A percentile compares a stretch with the other conserved stretches of the same genome.
Evolutionary conservation across 2,888 invertebrate species (phyloP).

Genomic region (Eledona agricola): DNA sequence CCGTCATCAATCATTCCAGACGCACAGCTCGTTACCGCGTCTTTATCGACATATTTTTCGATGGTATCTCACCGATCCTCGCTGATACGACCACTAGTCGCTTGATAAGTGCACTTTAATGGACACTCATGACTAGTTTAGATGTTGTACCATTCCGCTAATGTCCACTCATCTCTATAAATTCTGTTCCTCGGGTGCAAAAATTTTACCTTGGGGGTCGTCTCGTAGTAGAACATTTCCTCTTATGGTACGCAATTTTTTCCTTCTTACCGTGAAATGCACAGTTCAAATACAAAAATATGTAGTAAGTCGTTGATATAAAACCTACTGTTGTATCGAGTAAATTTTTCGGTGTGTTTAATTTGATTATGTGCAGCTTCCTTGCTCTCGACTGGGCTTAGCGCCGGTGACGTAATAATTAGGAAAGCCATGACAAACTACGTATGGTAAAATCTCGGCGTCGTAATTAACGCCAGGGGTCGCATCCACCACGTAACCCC

Average conservation of each 20-base stretch:
- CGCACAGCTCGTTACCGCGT: conserved; percentile 15
- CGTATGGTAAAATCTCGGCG: conserved; percentile 47
- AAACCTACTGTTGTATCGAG: too few relatives aligned
- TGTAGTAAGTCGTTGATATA: too few relatives aligned
- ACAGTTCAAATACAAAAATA: too few relatives aligned
- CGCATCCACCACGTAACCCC: conserved; percentile 31
- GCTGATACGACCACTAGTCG: conserved; percentile 23
- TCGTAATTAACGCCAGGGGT: conserved; percentile 48
- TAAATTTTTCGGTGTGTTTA: too few relatives aligned
- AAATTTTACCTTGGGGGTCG: too few relatives aligned
- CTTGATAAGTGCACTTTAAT: conserved; percentile 35
- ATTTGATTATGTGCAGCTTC: too few relatives aligned
- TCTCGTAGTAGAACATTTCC: too few relatives aligned
- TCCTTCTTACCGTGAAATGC: too few relatives aligned
- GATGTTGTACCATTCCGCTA: conserved; percentile 32
- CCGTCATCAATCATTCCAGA: conserved; percentile 31
- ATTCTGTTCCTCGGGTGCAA: too few relatives aligned
- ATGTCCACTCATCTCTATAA: conserved; percentile 33
- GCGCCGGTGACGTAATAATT: conserved; percentile 47
- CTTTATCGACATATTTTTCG: conserved; percentile 25
- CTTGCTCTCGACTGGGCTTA: too few relatives aligned
- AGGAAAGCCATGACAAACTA: conserved; percentile 46
- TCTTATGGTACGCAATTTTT: too few relatives aligned
- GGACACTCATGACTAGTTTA: conserved; percentile 34
- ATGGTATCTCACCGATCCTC: conserved; percentile 9